Conservation (phyloP, 2,888 invertebrate species). For the Drosophila kokeensis region DNA sequence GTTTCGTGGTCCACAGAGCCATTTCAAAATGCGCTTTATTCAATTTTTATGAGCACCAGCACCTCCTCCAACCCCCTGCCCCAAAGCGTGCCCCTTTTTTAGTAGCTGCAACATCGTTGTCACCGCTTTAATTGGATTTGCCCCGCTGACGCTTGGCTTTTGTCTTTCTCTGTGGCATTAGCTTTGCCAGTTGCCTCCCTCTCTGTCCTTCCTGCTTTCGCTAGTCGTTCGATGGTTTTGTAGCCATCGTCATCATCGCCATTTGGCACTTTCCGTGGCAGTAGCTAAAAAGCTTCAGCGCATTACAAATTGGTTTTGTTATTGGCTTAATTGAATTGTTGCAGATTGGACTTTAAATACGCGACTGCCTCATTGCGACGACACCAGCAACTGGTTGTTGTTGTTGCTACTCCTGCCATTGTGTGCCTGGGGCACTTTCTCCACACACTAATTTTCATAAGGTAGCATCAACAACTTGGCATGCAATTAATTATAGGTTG, state of each 20-base stretch:
- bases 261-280: slow-evolving; percentile 35
- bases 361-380: slow-evolving; percentile 8
- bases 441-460: slow-evolving; percentile 46
- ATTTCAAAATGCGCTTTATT: slow-evolving; percentile 76
- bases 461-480: slow-evolving; percentile 57
- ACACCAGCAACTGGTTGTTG: background rate
- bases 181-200: slow-evolving; percentile 30
- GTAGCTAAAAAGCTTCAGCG: slow-evolving; percentile 70
- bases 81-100: slow-evolving; percentile 56
- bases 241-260: slow-evolving; percentile 34
- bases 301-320: slow-evolving; percentile 77
- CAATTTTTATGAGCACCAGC: slow-evolving; percentile 66
- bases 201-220: slow-evolving; percentile 8
- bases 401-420: slow-evolving; percentile 20
- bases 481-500: slow-evolving; percentile 63
- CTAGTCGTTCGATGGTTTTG: slow-evolving; percentile 28
- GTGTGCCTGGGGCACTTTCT: slow-evolving; percentile 32
- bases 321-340: slow-evolving; percentile 78
- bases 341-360: slow-evolving; percentile 74
- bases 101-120: slow-evolving; percentile 65
- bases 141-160: slow-evolving; percentile 55
- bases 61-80: background rate
- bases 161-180: slow-evolving; percentile 56
- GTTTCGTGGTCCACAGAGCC: slow-evolving; percentile 34
- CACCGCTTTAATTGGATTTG: slow-evolving; percentile 76